Conservation (phyloP, 2,113 vertebrate species). For the Ameiurus melas region DNA sequence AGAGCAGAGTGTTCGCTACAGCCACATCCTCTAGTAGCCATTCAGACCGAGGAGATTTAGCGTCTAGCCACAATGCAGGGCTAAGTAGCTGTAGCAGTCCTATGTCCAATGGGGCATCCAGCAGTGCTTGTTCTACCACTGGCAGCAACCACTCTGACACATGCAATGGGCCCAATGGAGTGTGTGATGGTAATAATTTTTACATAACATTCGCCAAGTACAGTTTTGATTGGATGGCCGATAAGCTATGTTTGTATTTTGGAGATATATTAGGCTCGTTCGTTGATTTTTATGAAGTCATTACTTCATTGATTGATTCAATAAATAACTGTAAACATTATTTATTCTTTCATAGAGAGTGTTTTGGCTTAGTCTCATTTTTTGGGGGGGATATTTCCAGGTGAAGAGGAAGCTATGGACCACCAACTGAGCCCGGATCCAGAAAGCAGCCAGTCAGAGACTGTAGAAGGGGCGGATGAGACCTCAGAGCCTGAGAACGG, state of each 20-base stretch:
- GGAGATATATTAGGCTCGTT: neutral
- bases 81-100: conserved; percentile 64
- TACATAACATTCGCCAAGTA: neutral
- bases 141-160: conserved; percentile 72
- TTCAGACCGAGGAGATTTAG: conserved; percentile 66
- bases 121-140: conserved; percentile 68
- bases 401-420: conserved; percentile 92
- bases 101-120: conserved; percentile 67
- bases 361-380: neutral
- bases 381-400: conserved; percentile 60
- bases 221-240: neutral
- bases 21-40: conserved; percentile 66
- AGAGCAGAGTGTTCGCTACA: conserved; percentile 65
- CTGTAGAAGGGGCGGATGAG: conserved; percentile 71
- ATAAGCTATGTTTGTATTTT: neutral
- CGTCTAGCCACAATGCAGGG: conserved; percentile 58
- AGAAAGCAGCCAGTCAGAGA: conserved; percentile 78
- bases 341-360: neutral
- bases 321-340: neutral
- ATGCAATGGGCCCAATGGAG: conserved; percentile 80
- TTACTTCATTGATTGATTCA: neutral
- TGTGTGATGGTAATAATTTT: conserved; percentile 77
- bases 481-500: conserved; percentile 74
- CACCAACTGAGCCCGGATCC: conserved; percentile 83
- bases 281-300: neutral